Evolutionary conservation across 2,888 invertebrate genomes (phyloP).

Genomic region (Trachelus troglodyta): DNA sequence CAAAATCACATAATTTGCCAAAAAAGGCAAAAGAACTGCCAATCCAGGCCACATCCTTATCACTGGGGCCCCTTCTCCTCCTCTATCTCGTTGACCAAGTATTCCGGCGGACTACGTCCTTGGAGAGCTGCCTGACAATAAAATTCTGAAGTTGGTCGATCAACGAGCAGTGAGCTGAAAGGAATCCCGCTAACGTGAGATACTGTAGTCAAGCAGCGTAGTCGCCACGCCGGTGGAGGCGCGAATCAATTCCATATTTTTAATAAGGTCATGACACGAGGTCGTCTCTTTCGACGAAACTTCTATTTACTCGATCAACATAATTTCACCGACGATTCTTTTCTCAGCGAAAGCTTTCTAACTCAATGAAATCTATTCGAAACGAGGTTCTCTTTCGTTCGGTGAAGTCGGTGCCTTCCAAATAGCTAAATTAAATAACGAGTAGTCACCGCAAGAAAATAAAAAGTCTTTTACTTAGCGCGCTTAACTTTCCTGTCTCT

Average conservation of each 20-base stretch:
- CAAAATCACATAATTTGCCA: background rate
- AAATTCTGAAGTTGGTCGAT: background rate
- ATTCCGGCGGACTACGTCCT: background rate
- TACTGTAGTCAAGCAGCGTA: background rate
- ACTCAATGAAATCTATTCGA: background rate
- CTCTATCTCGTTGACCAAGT: background rate
- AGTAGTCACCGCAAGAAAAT: background rate
- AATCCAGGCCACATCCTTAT: slow-evolving; percentile 6
- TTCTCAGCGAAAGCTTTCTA: background rate
- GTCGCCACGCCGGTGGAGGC: background rate
- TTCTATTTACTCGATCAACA: background rate
- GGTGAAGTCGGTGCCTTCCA: background rate
- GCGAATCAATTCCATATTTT: background rate
- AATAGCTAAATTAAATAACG: background rate
- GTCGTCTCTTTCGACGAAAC: background rate
- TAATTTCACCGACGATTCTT: background rate
- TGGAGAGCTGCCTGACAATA: background rate
- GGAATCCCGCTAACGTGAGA: background rate
- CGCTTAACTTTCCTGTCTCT: background rate
- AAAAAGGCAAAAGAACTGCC: slow-evolving; percentile 10
- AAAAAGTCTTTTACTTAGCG: background rate
- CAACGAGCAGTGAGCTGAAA: background rate
- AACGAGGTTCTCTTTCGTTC: background rate
- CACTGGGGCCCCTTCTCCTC: background rate
- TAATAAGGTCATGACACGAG: background rate